phyloP scores from a whole-genome alignment of 2,113 vertebrate genomes.

The Myiozetetes cayanensis region DNA sequence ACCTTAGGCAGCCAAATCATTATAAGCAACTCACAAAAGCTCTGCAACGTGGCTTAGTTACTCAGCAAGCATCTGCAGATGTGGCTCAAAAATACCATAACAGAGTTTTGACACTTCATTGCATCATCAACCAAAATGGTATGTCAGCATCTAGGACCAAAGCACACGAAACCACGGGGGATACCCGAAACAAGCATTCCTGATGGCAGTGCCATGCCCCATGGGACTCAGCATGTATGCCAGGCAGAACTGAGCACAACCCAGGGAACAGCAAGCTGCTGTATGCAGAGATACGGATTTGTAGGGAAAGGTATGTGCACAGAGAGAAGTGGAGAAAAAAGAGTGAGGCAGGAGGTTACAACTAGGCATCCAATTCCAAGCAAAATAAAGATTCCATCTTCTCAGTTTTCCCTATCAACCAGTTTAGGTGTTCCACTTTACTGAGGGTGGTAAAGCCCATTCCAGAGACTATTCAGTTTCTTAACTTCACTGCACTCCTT shows the following conservation, averaged over 20 bases:
- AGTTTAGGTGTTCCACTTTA: background rate
- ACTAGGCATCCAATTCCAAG: background rate
- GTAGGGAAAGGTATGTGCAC: background rate
- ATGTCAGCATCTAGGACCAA: background rate
- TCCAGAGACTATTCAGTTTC: background rate
- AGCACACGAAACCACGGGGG: fast-evolving
- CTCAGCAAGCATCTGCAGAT: background rate
- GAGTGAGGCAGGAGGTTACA: background rate
- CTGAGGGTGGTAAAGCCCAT: background rate
- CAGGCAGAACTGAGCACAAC: background rate
- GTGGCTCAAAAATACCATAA: background rate
- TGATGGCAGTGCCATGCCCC: background rate
- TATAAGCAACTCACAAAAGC: background rate
- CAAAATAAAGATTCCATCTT: background rate
- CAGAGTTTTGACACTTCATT: background rate
- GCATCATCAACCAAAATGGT: background rate
- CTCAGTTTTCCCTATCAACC: background rate
- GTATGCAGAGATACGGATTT: background rate
- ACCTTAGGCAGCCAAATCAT: background rate
- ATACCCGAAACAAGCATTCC: background rate
- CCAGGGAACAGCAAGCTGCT: background rate
- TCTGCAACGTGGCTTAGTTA: background rate
- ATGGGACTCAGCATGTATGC: background rate
- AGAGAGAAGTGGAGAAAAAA: fast-evolving
- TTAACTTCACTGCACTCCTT: background rate